Evolutionary conservation across 2,888 invertebrate genomes (phyloP).

Genomic region (Tipula vernalis): DNA sequence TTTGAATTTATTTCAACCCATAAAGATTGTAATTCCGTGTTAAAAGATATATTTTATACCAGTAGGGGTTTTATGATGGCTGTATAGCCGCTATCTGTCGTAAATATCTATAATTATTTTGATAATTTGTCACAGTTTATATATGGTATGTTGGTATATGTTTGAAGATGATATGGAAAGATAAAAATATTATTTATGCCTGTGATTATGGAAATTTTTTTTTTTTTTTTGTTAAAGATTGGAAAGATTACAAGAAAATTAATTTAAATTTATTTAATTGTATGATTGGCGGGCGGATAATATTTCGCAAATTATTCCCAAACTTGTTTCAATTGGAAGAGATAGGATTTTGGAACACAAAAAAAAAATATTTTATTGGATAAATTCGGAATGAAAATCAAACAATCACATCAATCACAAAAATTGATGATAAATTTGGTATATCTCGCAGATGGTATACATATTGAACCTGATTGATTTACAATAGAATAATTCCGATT

Average conservation of each 20-base stretch:
- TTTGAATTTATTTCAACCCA: neutral
- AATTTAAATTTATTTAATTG: neutral
- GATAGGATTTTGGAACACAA: neutral
- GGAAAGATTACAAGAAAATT: neutral
- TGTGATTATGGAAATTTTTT: neutral
- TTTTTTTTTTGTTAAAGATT: neutral
- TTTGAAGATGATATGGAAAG: neutral
- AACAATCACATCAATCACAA: neutral
- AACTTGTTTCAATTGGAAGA: neutral
- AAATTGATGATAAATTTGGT: neutral
- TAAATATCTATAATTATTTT: neutral
- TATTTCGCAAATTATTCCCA: neutral
- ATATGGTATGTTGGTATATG: too few species aligned
- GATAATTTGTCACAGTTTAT: neutral
- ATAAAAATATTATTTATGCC: neutral
- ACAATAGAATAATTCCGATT: neutral
- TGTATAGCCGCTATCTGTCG: neutral
- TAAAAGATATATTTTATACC: neutral
- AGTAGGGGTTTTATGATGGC: neutral
- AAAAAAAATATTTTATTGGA: neutral
- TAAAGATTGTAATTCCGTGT: neutral
- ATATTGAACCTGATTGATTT: neutral
- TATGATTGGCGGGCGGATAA: too few species aligned
- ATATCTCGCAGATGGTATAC: neutral
- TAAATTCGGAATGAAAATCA: neutral